phyloP scores from a whole-genome alignment of 2,888 invertebrate genomes.

The Ophion costatus region DNA sequence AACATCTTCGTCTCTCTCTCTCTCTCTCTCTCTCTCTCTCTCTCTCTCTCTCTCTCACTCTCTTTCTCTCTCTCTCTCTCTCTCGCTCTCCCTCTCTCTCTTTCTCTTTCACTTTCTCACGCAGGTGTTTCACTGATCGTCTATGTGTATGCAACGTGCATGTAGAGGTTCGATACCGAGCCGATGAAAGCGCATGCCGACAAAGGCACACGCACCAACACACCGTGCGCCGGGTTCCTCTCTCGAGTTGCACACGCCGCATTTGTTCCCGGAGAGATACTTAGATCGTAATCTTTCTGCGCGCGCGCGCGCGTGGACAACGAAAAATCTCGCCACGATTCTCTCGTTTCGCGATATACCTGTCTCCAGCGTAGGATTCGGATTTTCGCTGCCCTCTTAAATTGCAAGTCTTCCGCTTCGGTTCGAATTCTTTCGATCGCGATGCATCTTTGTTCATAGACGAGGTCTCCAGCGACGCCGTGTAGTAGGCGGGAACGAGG shows the following conservation, averaged over 20 bases:
- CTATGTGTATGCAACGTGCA: slow-evolving; percentile 54
- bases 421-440: slow-evolving; percentile 3
- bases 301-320: slow-evolving; percentile 5
- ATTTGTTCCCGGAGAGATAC: slow-evolving; percentile 79
- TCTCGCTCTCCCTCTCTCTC: slow-evolving; percentile 82
- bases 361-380: neutral
- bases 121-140: slow-evolving; percentile 59
- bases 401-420: slow-evolving; percentile 3
- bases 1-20: slow-evolving; percentile 68
- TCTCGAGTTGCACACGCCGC: slow-evolving; percentile 77
- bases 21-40: slow-evolving; percentile 83
- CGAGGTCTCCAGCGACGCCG: too few relatives aligned
- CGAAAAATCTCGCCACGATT: slow-evolving; percentile 42
- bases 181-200: slow-evolving; percentile 80
- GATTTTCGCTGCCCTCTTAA: slow-evolving; percentile 7
- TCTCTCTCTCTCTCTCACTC: slow-evolving; percentile 74
- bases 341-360: slow-evolving; percentile 28
- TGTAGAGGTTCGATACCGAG: slow-evolving; percentile 55
- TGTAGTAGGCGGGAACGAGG: too few relatives aligned
- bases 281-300: slow-evolving; percentile 60
- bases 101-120: slow-evolving; percentile 83
- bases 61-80: slow-evolving; percentile 75
- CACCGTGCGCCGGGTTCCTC: slow-evolving; percentile 68
- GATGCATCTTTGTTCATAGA: neutral
- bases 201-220: slow-evolving; percentile 76